Evolutionary conservation across 2,113 vertebrate species (phyloP).

Genomic region (Calyptomena viridis): DNA sequence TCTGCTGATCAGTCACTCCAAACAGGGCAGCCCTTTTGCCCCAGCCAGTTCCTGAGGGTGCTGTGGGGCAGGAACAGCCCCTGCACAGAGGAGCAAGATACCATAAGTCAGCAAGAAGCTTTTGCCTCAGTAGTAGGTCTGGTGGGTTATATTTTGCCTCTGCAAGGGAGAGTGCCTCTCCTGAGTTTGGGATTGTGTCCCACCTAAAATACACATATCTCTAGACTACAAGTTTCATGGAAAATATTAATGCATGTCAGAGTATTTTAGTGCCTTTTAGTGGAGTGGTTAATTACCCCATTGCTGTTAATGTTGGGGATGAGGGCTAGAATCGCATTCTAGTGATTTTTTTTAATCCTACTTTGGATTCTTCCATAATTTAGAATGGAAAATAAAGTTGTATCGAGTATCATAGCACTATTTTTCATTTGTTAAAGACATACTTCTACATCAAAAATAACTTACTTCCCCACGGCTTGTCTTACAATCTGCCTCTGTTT

Average conservation of each 20-base stretch:
- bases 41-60: background rate
- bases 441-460: constrained; percentile 22
- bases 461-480: constrained; percentile 9
- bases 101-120: background rate
- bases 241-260: background rate
- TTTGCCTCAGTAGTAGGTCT: background rate
- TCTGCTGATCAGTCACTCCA: background rate
- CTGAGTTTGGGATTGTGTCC: background rate
- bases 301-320: background rate
- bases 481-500: constrained; percentile 20
- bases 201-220: background rate
- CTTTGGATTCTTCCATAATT: background rate
- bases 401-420: background rate
- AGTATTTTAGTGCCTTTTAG: background rate
- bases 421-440: constrained; percentile 36
- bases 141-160: background rate
- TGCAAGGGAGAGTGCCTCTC: background rate
- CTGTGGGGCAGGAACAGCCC: background rate
- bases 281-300: background rate
- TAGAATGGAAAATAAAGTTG: background rate
- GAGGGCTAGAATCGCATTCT: background rate
- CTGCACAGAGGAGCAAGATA: background rate
- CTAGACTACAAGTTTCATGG: background rate
- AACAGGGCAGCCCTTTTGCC: background rate
- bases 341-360: background rate